phyloP scores from a whole-genome alignment of 2,797 vertebrate species.

The Cryptoblepharus egeriae region DNA sequence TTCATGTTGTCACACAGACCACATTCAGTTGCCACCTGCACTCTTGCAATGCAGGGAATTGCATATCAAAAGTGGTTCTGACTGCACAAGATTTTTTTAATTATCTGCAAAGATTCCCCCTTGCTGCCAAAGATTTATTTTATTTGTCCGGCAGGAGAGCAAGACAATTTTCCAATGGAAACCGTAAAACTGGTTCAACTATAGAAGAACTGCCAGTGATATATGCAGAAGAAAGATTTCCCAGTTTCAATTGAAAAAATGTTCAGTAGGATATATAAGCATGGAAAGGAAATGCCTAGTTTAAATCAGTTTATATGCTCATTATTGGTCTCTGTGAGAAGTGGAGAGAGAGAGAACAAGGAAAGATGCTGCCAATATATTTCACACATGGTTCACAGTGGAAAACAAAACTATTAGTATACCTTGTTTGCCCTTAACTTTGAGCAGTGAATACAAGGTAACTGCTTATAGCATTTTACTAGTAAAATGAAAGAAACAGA shows the following conservation, averaged over 20 bases:
- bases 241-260: background rate
- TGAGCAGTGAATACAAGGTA: conserved; percentile 8
- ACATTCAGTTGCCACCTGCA: background rate
- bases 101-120: background rate
- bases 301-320: background rate
- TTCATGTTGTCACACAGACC: background rate
- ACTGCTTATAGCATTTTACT: background rate
- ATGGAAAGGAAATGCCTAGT: background rate
- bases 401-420: background rate
- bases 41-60: background rate
- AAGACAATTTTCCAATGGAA: conserved; percentile 8
- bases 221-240: background rate
- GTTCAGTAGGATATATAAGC: background rate
- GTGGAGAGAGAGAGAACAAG: background rate
- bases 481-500: background rate
- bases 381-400: background rate
- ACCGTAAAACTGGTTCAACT: background rate
- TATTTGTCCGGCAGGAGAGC: background rate
- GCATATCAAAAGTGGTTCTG: background rate
- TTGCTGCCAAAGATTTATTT: background rate
- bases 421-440: conserved; percentile 13
- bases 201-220: background rate
- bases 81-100: background rate
- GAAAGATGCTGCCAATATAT: background rate
- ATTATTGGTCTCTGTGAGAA: background rate